Evolutionary conservation across 2,113 vertebrate genomes (phyloP), one percentile per base, ranked within the genome.

Genomic region (Climacteris rufus): DNA sequence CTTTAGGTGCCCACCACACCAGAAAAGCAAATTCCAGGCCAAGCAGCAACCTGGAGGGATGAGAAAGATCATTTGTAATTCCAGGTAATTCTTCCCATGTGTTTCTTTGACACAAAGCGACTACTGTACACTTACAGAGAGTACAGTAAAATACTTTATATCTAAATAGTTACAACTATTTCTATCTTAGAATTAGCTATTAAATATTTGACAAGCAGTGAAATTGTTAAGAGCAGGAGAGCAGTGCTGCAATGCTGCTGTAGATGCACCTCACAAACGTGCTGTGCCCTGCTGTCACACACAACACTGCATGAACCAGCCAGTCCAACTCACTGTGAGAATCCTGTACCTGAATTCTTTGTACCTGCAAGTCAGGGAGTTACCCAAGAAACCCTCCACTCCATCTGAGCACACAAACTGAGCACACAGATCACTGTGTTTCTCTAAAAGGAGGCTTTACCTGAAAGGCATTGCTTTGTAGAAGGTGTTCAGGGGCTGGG

Each of bases 401-500:
- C n/a, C 50, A 19, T 22, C 37, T 31, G 35, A 79, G 56, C 6
- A 61, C 78, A 54, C 70, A 18, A 9, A 54, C 0, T 35, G 70
- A 40, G 64, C 70, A 54, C 3, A 6, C 23, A 25, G 6, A 13
- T 18, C 0, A 8, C 15, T 28, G 6, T 0, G 1, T 19, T 71
- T 15, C 65, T 44, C 37, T 30, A 3, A 53, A 49, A 35, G 0
- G 33, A 70, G 53, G 28, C 18, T 23, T 94, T 83, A 99, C 99
- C 99, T 99, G 86, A 99, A 99, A 64, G 99, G 99, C 97, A 99
- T 99, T 54, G 99, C 99, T 98, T 98, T 99, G 97, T 99, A 99
- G 97, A 99, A 99, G 6, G 99, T 86, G 76, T 99, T 98, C 42
- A 99, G 98, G 15, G 99, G 99, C 83, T 98, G 97, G 52, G 99